Conservation (phyloP, 1,140 invertebrate genomes). For the Drosophila orosa region DNA sequence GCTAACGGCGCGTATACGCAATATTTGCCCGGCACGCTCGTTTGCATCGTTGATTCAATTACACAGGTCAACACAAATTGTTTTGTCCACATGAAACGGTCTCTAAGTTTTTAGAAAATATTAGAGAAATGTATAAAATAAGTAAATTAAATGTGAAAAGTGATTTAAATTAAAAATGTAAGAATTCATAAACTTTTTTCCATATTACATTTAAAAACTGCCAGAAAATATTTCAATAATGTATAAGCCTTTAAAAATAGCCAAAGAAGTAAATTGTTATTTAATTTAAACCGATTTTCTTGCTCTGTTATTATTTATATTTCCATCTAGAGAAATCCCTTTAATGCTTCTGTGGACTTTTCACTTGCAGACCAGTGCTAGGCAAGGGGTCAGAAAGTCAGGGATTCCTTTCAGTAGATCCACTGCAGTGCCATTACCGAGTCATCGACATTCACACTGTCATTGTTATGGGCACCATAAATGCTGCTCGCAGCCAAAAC, state of each 20-base stretch:
- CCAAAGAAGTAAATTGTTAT: neutral
- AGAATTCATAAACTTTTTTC: neutral
- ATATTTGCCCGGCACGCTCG: constrained; percentile 44
- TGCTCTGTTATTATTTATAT: neutral
- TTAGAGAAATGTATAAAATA: neutral
- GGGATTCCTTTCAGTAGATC: constrained; percentile 10
- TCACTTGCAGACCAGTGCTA: neutral
- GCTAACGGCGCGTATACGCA: constrained; percentile 68
- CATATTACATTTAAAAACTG: neutral
- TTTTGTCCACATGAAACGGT: neutral
- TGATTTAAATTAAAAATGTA: neutral
- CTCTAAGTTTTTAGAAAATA: too few species aligned
- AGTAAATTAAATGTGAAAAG: neutral
- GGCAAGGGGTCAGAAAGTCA: constrained; percentile 47
- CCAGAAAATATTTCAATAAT: neutral
- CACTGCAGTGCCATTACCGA: constrained; percentile 49
- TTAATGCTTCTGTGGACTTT: neutral
- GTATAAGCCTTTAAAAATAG: neutral
- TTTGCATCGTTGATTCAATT: constrained; percentile 65
- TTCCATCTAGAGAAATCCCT: neutral
- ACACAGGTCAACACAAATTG: constrained; percentile 10
- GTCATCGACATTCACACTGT: constrained; percentile 55
- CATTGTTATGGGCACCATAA: constrained; percentile 66
- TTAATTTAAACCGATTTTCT: neutral
- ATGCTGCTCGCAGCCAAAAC: constrained; percentile 52